Evolutionary conservation across 2,113 vertebrate species (phyloP).

Genomic region (Anoplopoma fimbria): DNA sequence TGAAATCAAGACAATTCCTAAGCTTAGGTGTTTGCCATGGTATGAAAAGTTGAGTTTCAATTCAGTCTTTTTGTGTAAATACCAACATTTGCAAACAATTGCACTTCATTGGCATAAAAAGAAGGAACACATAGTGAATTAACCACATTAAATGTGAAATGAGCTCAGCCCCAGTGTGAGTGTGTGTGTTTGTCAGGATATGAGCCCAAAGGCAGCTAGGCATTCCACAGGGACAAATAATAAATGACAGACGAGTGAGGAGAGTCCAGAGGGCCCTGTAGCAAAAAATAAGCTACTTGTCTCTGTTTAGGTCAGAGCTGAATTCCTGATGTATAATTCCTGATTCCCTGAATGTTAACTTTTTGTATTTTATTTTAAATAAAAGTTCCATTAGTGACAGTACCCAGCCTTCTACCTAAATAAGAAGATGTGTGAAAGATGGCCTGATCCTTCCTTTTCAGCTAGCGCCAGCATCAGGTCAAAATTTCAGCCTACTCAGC

Average conservation of each 20-base stretch:
- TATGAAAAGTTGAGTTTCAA: not conserved
- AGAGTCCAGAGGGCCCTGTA: slow-evolving; percentile 32
- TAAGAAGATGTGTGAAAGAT: not conserved
- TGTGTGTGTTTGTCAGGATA: not conserved
- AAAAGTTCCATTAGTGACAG: not conserved
- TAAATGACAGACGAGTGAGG: slow-evolving; percentile 54
- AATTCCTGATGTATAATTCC: not conserved
- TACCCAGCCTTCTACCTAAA: not conserved
- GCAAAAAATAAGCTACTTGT: slow-evolving; percentile 18
- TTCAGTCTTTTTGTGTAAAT: not conserved
- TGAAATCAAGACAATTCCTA: not conserved
- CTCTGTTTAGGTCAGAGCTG: not conserved
- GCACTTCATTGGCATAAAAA: not conserved
- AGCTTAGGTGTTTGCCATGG: not conserved
- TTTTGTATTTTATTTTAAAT: not conserved
- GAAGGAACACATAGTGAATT: not conserved
- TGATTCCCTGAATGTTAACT: not conserved
- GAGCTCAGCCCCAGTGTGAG: not conserved
- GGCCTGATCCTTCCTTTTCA: too few species aligned
- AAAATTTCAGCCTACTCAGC: not conserved
- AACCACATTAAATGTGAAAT: not conserved
- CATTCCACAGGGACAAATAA: slow-evolving; percentile 60
- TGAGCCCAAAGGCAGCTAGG: slow-evolving; percentile 20
- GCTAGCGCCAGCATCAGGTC: too few species aligned
- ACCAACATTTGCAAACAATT: slow-evolving; percentile 26